These are phyloP conservation scores for Conus ventricosus DNA, from an alignment of 1,140 invertebrate genomes.

Conservation along the genomic window DNA sequence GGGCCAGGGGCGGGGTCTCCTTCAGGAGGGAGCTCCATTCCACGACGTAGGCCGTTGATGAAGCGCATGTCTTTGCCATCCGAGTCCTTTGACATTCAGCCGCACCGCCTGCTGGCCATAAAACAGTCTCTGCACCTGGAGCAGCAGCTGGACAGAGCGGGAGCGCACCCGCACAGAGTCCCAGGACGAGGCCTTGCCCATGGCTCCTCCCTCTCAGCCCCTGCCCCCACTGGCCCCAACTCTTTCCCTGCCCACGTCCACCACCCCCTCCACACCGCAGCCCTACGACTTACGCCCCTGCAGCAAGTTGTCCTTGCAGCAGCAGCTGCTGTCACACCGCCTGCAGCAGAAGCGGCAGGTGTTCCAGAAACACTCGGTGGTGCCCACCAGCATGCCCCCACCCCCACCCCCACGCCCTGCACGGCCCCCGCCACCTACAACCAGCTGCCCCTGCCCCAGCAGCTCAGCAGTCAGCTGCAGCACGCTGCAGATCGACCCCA, in stretches of 20 bases:
- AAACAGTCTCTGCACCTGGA: constrained; percentile 70
- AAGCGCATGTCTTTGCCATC: constrained; percentile 83
- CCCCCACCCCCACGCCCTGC: constrained; percentile 25
- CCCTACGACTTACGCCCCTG: constrained; percentile 29
- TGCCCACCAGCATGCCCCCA: not conserved
- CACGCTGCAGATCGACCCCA: constrained; percentile 64
- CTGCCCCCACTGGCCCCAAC: constrained; percentile 30
- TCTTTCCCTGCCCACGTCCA: not conserved
- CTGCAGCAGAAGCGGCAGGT: constrained; percentile 88
- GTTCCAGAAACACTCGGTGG: constrained; percentile 86
- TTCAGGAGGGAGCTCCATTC: constrained; percentile 32
- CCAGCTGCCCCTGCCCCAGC: constrained; percentile 81
- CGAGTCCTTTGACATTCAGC: constrained; percentile 69
- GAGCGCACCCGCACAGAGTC: not conserved
- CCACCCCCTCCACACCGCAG: constrained; percentile 32
- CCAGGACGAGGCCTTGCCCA: not conserved
- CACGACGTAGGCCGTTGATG: constrained; percentile 71
- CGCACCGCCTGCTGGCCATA: constrained; percentile 67
- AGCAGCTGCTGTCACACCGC: constrained; percentile 85
- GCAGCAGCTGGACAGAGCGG: constrained; percentile 59
- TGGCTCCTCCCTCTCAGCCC: not conserved
- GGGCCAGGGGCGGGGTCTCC: not conserved
- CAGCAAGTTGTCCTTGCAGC: constrained; percentile 78
- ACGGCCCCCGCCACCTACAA: constrained; percentile 71
- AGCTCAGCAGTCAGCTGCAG: constrained; percentile 76